phyloP scores from a whole-genome alignment of 1,140 invertebrate genomes.

The Trichonephila inaurata region DNA sequence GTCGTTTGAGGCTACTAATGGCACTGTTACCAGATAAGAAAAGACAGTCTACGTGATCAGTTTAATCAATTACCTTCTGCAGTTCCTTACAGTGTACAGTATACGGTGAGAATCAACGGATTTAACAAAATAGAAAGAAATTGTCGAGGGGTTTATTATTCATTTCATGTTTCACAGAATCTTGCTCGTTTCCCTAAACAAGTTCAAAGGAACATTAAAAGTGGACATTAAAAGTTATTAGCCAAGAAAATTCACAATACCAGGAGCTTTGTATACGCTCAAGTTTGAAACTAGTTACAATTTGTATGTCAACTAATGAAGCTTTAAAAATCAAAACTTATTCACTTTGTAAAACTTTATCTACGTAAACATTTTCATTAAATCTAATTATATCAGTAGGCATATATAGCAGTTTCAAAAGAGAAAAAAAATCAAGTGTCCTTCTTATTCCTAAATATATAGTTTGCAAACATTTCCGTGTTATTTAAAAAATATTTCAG shows the following conservation, averaged over 20 bases:
- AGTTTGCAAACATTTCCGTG: too few relatives aligned
- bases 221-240: not conserved
- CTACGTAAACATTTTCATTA: too few relatives aligned
- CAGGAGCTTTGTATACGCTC: not conserved
- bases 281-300: not conserved
- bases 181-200: not conserved
- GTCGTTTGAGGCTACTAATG: conserved; percentile 55
- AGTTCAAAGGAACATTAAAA: conserved; percentile 26
- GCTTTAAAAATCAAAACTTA: too few relatives aligned
- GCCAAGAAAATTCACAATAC: not conserved
- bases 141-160: conserved; percentile 25
- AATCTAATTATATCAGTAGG: too few relatives aligned
- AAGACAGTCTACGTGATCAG: conserved; percentile 47
- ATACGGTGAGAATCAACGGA: conserved; percentile 45
- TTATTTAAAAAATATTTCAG: too few relatives aligned
- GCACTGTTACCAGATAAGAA: conserved; percentile 53
- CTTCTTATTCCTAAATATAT: too few relatives aligned
- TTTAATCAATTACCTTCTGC: conserved; percentile 33
- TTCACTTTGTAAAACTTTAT: too few relatives aligned
- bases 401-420: too few relatives aligned
- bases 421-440: too few relatives aligned
- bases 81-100: not conserved
- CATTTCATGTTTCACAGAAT: conserved; percentile 23
- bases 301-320: too few relatives aligned
- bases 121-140: conserved; percentile 39